These are phyloP conservation scores for Bolinopsis microptera DNA, from an alignment of 37 sponge, comb jelly and placozoan genomes.

Conservation along the genomic window DNA sequence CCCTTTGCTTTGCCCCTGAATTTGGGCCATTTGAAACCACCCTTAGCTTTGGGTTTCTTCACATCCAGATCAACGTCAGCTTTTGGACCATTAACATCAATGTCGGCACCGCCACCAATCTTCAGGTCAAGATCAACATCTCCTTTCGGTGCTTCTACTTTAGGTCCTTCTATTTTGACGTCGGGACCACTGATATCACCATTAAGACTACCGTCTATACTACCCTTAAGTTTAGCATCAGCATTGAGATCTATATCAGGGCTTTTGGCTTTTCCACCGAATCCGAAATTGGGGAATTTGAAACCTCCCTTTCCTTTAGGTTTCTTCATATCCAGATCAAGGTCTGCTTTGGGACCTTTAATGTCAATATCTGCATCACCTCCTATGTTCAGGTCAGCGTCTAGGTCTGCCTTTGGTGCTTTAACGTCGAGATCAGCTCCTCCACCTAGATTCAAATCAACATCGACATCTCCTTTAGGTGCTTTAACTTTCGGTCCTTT, in stretches of 20 bases:
- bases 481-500: background rate
- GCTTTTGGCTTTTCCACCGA: background rate
- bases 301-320: background rate
- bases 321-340: conserved; percentile 12
- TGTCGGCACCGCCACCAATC: background rate
- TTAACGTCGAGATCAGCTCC: conserved; percentile 36
- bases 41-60: conserved; percentile 1
- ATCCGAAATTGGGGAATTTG: background rate
- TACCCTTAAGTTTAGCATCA: background rate
- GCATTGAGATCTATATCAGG: conserved; percentile 11
- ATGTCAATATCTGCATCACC: conserved; percentile 31
- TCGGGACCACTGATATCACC: background rate
- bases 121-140: conserved; percentile 1
- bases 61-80: too few relatives aligned
- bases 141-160: background rate
- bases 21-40: conserved; percentile 24
- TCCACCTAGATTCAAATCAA: background rate
- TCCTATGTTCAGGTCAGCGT: background rate
- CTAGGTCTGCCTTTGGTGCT: background rate
- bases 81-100: conserved; percentile 15
- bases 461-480: background rate
- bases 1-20: conserved; percentile 5
- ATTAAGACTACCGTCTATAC: background rate
- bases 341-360: background rate
- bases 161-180: background rate